These are phyloP conservation scores for Epinephelus moara DNA, from an alignment of 2,113 vertebrate species.

Conservation along the genomic window DNA sequence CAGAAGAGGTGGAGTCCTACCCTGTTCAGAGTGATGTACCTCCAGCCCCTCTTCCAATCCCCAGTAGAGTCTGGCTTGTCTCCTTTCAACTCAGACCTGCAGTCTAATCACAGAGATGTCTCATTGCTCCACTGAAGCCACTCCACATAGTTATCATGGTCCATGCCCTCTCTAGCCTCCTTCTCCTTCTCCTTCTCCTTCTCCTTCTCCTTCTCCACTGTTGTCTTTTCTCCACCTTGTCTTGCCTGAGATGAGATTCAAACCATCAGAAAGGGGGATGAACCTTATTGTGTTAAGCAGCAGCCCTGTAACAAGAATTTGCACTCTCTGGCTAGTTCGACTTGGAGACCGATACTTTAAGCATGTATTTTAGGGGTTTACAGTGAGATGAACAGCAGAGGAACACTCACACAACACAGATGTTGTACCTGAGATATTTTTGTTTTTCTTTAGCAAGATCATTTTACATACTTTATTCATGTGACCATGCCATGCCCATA, in stretches of 20 bases:
- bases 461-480: no score
- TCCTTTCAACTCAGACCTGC: constrained; percentile 16
- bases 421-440: background rate
- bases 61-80: constrained; percentile 21
- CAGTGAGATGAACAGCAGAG: no score
- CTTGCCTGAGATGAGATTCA: constrained; percentile 33
- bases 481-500: no score
- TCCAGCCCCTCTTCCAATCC: background rate
- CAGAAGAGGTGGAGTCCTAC: background rate
- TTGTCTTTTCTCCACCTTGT: constrained; percentile 28
- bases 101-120: constrained; percentile 34
- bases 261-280: background rate
- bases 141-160: constrained; percentile 70
- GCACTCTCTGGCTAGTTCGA: background rate
- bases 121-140: constrained; percentile 48
- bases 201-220: background rate
- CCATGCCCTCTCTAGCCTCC: constrained; percentile 48
- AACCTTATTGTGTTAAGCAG: background rate
- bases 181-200: constrained; percentile 36
- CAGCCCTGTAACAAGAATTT: background rate
- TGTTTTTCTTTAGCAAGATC: background rate
- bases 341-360: no score
- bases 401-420: background rate
- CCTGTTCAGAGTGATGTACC: background rate
- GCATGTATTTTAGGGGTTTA: no score